phyloP scores from a whole-genome alignment of 2,113 vertebrate species.

The Phalacrocorax pelagicus region DNA sequence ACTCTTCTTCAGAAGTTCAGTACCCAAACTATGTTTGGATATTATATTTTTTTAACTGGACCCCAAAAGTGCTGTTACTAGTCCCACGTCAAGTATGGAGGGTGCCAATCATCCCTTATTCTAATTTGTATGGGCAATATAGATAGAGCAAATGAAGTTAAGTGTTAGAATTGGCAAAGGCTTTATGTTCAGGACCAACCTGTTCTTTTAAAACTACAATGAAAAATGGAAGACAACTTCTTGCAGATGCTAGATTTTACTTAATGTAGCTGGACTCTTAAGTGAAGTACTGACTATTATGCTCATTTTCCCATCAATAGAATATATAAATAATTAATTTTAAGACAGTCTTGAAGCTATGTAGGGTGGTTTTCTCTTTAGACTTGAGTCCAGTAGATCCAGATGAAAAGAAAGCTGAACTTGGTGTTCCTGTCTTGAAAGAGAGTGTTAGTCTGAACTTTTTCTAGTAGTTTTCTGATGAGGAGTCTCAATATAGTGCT shows the following conservation, averaged over 20 bases:
- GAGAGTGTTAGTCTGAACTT: not conserved
- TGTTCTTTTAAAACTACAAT: not conserved
- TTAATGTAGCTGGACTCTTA: not conserved
- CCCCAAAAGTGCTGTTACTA: not conserved
- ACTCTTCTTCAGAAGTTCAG: not conserved
- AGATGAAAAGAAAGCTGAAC: not conserved
- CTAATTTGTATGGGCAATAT: not conserved
- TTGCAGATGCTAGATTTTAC: not conserved
- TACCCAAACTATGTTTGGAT: not conserved
- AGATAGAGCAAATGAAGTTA: not conserved
- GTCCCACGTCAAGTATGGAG: not conserved
- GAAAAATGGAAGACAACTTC: not conserved
- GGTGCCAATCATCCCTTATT: not conserved
- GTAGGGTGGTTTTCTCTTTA: not conserved
- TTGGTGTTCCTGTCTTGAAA: not conserved
- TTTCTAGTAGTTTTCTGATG: not conserved
- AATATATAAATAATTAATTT: not conserved
- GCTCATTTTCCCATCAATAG: not conserved
- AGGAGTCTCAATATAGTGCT: not conserved
- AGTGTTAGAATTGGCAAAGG: not conserved
- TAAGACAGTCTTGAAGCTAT: not conserved
- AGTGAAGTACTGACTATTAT: not conserved
- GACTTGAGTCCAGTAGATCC: not conserved
- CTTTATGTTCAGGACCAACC: not conserved
- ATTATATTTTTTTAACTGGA: not conserved